A percentile compares a stretch with the other conserved stretches of the same genome.
phyloP scores from a whole-genome alignment of 2,797 vertebrate genomes.

The Brachymystax lenok region DNA sequence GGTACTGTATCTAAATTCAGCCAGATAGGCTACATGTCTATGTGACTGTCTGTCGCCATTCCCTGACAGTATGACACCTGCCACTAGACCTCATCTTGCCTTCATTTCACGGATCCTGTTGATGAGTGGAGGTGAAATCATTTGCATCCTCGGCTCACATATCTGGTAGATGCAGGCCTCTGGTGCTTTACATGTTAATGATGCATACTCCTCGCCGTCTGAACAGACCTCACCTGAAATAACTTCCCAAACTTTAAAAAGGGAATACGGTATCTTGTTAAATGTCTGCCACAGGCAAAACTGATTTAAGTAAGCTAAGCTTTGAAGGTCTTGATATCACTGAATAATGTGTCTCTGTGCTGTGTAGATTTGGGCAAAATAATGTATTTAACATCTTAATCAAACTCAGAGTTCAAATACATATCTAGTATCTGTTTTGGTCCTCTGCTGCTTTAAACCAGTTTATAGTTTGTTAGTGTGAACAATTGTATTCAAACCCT shows the following conservation, averaged over 20 bases:
- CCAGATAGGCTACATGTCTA: not conserved
- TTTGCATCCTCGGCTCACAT: constrained; percentile 43
- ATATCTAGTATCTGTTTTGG: not conserved
- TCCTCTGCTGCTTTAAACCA: not conserved
- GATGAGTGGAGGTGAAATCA: constrained; percentile 50
- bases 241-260: constrained; percentile 12
- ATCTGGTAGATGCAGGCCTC: constrained; percentile 44
- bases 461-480: not conserved
- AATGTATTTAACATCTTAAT: not conserved
- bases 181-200: constrained; percentile 36
- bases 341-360: not conserved
- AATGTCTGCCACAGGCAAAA: not conserved
- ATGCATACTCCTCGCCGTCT: constrained; percentile 22
- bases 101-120: constrained; percentile 12
- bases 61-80: constrained; percentile 35
- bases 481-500: not conserved
- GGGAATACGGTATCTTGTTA: constrained; percentile 1
- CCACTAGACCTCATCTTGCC: constrained; percentile 21
- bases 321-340: not conserved
- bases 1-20: not conserved
- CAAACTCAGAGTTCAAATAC: not conserved
- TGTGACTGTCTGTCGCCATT: not conserved
- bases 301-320: not conserved
- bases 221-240: constrained; percentile 30
- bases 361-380: not conserved